phyloP scores from a whole-genome alignment of 2,888 invertebrate species.

The Protodeltote pygarga region DNA sequence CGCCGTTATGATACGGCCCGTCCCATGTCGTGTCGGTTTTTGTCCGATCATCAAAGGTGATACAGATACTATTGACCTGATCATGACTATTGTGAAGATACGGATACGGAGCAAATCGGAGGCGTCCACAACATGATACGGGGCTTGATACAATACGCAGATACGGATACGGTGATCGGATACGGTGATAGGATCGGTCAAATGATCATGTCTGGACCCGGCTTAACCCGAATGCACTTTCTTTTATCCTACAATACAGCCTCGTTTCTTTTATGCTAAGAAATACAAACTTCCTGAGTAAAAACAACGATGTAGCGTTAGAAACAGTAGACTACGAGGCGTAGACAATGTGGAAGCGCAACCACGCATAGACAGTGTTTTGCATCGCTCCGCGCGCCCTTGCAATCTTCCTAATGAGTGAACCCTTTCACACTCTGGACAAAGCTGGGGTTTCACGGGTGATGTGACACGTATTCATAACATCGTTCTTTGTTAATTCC shows the following conservation, averaged over 20 bases:
- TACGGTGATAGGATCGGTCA: too few relatives aligned
- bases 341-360: constrained; percentile 72
- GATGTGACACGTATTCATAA: constrained; percentile 80
- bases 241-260: constrained; percentile 65
- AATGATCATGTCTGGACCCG: too few relatives aligned
- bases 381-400: constrained; percentile 73
- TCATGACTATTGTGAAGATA: too few relatives aligned
- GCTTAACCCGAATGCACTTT: constrained; percentile 78
- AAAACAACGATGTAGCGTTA: constrained; percentile 63
- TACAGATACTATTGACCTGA: too few relatives aligned
- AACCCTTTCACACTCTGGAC: constrained; percentile 84
- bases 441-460: constrained; percentile 83
- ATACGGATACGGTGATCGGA: too few relatives aligned
- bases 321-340: constrained; percentile 67
- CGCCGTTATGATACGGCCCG: too few relatives aligned
- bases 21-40: too few relatives aligned
- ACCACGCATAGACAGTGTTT: constrained; percentile 75
- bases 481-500: constrained; percentile 72
- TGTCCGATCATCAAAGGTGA: too few relatives aligned
- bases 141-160: too few relatives aligned
- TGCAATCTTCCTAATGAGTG: constrained; percentile 87
- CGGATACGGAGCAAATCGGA: too few relatives aligned
- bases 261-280: constrained; percentile 69
- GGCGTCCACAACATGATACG: too few relatives aligned
- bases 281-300: constrained; percentile 75